phyloP scores from a whole-genome alignment of 1,140 invertebrate species.

The Atta cephalotes region DNA sequence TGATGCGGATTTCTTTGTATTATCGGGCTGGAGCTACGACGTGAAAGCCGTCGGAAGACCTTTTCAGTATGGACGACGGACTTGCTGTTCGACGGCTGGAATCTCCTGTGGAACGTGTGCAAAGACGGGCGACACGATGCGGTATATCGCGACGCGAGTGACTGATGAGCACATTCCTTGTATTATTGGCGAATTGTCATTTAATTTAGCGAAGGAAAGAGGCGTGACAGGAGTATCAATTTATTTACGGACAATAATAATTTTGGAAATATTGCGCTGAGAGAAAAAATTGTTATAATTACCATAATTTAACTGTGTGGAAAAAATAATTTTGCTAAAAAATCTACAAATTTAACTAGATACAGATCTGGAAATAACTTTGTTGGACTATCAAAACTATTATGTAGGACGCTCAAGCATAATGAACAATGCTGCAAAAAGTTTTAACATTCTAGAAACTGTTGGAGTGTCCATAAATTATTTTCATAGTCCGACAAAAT shows the following conservation, averaged over 20 bases:
- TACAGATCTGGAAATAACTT: too few relatives aligned
- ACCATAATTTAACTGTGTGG: too few relatives aligned
- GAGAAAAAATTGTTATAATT: too few relatives aligned
- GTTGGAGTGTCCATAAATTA: too few relatives aligned
- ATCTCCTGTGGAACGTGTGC: conserved; percentile 50
- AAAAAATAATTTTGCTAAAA: too few relatives aligned
- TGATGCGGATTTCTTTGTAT: conserved; percentile 79
- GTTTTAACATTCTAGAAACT: too few relatives aligned
- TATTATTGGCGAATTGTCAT: conserved; percentile 39
- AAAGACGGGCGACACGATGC: conserved; percentile 52
- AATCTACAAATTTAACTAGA: too few relatives aligned
- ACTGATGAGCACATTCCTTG: conserved; percentile 45
- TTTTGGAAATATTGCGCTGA: background rate
- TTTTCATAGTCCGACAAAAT: too few relatives aligned
- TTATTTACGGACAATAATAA: background rate
- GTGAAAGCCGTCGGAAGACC: conserved; percentile 49
- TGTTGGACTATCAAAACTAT: too few relatives aligned
- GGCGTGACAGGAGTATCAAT: conserved; percentile 10
- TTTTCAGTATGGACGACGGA: conserved; percentile 64
- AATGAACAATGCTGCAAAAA: too few relatives aligned
- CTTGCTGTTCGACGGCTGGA: conserved; percentile 59
- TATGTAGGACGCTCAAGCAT: too few relatives aligned
- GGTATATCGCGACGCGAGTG: conserved; percentile 10
- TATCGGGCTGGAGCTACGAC: conserved; percentile 46
- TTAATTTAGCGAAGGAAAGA: conserved; percentile 11